phyloP scores from a whole-genome alignment of 92 coral and sea anemone genomes.

The Muricea muricata region DNA sequence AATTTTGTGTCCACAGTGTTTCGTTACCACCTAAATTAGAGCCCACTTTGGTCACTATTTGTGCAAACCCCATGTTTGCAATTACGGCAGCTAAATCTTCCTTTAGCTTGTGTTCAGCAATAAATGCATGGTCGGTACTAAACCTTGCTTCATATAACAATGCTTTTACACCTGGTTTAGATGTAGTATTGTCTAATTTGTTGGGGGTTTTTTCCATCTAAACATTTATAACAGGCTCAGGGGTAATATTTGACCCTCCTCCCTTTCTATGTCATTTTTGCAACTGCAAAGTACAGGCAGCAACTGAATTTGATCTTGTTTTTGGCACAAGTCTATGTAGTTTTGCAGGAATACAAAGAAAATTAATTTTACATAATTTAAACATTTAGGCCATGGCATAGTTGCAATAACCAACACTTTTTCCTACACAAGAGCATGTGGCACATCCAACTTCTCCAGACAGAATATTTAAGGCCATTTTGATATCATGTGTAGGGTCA shows the following conservation, averaged over 20 bases:
- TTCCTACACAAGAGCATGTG: constrained; percentile 61
- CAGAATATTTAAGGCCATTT: constrained; percentile 56
- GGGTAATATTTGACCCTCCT: constrained; percentile 49
- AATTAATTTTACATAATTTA: constrained; percentile 54
- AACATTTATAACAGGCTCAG: constrained; percentile 64
- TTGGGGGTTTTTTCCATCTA: constrained; percentile 57
- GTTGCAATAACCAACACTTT: constrained; percentile 64
- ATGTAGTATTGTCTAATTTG: constrained; percentile 18
- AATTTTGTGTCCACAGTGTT: too few relatives aligned
- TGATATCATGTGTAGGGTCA: constrained; percentile 59
- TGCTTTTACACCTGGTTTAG: constrained; percentile 47
- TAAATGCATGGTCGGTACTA: constrained; percentile 41
- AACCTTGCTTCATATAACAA: constrained; percentile 65
- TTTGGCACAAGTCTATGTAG: constrained; percentile 53
- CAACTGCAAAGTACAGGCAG: constrained; percentile 60
- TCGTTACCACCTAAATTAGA: too few relatives aligned
- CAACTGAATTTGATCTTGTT: constrained; percentile 54
- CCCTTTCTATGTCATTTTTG: constrained; percentile 64
- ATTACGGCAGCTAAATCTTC: constrained; percentile 4
- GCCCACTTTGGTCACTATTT: too few relatives aligned
- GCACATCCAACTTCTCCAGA: constrained; percentile 62
- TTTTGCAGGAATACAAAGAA: constrained; percentile 39
- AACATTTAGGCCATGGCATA: constrained; percentile 62
- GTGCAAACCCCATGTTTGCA: too few relatives aligned
- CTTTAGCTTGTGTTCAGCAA: constrained; percentile 26